Evolutionary conservation across 2,797 vertebrate species (phyloP).

Genomic region (Heterohyrax brucei): DNA sequence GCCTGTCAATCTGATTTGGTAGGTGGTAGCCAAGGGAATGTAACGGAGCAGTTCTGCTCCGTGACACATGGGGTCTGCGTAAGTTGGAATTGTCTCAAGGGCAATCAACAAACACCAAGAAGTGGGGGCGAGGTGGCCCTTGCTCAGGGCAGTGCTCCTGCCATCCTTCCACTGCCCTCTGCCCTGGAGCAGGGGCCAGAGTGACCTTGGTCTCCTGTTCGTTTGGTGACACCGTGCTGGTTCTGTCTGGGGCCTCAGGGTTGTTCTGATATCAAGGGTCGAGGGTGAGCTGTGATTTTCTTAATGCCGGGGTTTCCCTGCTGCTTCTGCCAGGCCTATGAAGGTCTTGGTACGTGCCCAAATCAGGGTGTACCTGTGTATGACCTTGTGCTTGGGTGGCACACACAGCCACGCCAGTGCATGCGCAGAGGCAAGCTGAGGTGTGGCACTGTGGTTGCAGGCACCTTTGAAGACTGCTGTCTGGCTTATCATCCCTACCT

Average conservation of each 20-base stretch:
- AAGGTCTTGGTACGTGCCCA: neutral
- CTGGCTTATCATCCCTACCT: conserved; percentile 14
- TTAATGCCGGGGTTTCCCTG: neutral
- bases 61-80: neutral
- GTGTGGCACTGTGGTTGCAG: conserved; percentile 18
- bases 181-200: neutral
- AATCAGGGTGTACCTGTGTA: rapidly evolving
- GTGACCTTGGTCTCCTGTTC: neutral
- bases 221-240: neutral
- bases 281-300: neutral
- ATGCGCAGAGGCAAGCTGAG: neutral
- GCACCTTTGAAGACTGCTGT: conserved; percentile 81
- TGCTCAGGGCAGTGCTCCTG: neutral
- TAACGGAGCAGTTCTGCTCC: neutral
- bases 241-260: neutral
- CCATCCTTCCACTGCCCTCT: neutral
- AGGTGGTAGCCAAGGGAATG: neutral
- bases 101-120: neutral
- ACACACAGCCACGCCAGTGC: rapidly evolving
- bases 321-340: neutral
- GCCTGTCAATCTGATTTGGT: neutral
- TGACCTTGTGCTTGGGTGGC: neutral
- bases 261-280: neutral
- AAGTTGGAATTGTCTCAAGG: neutral
- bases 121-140: neutral